Conservation (phyloP, 2,113 vertebrate genomes). For the Candoia aspera region DNA sequence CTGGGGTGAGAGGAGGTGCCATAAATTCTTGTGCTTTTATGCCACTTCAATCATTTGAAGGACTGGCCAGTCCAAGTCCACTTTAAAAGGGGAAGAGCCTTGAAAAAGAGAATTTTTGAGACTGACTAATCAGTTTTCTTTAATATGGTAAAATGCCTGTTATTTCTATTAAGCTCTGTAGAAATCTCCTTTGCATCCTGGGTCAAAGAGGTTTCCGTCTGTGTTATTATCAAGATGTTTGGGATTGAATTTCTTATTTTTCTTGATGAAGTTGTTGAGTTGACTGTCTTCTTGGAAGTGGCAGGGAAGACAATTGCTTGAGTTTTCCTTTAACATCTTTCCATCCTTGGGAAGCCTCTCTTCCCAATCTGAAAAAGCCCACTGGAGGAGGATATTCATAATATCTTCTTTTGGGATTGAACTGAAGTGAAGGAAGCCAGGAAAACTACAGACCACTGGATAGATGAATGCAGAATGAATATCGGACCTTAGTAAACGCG, state of each 20-base stretch:
- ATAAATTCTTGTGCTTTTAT: not conserved
- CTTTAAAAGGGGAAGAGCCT: not conserved
- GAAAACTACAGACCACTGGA: not conserved
- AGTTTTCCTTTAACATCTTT: not conserved
- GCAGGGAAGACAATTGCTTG: not conserved
- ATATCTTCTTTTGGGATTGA: not conserved
- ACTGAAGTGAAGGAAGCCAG: not conserved
- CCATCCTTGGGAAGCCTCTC: not conserved
- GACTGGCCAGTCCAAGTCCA: not conserved
- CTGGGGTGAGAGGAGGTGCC: not conserved
- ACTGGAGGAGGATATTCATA: not conserved
- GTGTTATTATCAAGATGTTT: not conserved
- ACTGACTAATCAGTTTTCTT: not conserved
- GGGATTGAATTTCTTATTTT: not conserved
- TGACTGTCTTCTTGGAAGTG: not conserved
- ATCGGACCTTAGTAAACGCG: not conserved
- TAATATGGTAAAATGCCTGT: not conserved
- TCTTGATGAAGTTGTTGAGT: not conserved
- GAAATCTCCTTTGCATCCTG: not conserved
- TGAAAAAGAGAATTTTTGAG: not conserved
- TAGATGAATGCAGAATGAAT: not conserved
- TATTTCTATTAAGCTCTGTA: not conserved
- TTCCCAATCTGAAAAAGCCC: not conserved
- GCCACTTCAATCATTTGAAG: not conserved
- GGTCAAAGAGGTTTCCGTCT: not conserved